Base-by-base conservation (phyloP, 2,113 vertebrate genomes). In the Fulmarus glacialis region DNA sequence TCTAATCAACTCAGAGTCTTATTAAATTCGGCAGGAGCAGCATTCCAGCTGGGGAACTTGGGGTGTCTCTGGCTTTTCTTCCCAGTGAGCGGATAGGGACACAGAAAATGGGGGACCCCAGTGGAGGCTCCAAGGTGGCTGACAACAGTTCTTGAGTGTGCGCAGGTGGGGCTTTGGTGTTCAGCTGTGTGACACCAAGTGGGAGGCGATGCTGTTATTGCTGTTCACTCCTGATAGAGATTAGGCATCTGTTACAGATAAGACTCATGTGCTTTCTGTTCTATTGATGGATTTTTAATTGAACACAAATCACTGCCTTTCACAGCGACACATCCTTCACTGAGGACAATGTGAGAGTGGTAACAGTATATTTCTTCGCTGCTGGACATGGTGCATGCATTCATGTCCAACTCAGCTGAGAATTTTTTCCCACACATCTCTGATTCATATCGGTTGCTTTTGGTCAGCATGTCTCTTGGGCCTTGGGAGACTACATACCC, bases 211-310 rank as follows among this genome's bases (percentile, higher is more conserved):
- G 0, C 32, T 91, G 50, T 26, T 45, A 12, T 30, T 80, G 29
- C 92, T 42, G 24, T 53, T 93, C 22, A 7, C 15, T 83, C 53
- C 30, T 81, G 30, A 24, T 15, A 38, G 75, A 64, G 52, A 43
- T 80, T 53, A 77, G 50, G 58, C 82, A 42, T 88, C 48, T 66
- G 12, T 62, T 83, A 62, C 11, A 48, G 48, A 30, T 7, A 40
- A 67, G 56, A 72, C 42, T 85, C 3, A 0, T 43, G 47, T 55
- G 30, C 43, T 93, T 48, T 66, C 40, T 62, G 30, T 45, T 90
- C 50, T 2, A 2, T 16, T 88, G 85, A 50, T 95, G 87, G 82
- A 60, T 95, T 93, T 90, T 83, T 80, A 73, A 73, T 8, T 85
- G 70, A 90, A 64, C 48, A 85, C 27, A 87, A 80, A 88, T 60